phyloP scores from a whole-genome alignment of 2,113 vertebrate genomes.

The Dipodomys stephensi region DNA sequence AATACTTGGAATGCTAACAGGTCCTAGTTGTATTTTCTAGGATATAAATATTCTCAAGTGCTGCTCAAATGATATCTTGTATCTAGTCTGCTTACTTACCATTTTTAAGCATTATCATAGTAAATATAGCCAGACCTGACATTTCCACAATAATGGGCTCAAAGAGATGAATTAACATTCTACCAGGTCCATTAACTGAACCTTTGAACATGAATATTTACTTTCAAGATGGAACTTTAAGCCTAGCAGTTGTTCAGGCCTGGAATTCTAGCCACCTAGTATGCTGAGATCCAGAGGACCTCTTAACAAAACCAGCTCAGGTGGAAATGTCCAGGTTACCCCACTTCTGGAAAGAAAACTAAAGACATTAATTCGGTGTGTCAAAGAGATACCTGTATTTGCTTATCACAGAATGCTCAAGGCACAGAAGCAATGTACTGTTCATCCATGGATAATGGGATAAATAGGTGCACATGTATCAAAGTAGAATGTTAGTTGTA shows the following conservation, averaged over 20 bases:
- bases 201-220: not conserved
- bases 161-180: not conserved
- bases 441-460: not conserved
- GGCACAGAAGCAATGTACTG: not conserved
- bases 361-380: not conserved
- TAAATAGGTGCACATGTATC: not conserved
- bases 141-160: not conserved
- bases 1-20: not conserved
- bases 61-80: not conserved
- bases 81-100: not conserved
- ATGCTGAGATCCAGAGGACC: too few species aligned
- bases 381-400: not conserved
- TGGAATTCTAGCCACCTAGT: too few species aligned
- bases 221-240: not conserved
- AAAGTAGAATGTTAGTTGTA: not conserved
- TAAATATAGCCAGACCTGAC: not conserved
- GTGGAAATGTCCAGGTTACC: not conserved
- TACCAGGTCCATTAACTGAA: not conserved
- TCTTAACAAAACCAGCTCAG: too few species aligned
- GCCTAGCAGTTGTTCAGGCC: too few species aligned
- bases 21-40: not conserved
- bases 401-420: not conserved
- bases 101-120: not conserved
- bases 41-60: not conserved
- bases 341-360: not conserved